Evolutionary conservation across 2,113 vertebrate genomes (phyloP).

Genomic region (Mustela nigripes): DNA sequence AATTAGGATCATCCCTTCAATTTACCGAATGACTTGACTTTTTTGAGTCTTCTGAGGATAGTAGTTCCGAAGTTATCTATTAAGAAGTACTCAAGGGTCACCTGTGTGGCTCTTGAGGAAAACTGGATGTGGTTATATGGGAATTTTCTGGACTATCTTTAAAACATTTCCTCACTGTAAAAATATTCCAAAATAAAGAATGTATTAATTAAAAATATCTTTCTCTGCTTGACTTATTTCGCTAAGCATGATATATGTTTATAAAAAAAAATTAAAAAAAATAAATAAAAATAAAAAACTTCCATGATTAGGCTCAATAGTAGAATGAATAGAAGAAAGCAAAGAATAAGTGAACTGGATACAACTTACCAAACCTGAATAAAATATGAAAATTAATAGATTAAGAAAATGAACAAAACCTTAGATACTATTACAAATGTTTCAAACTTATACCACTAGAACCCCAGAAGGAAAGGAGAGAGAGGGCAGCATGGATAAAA

Average conservation of each 20-base stretch:
- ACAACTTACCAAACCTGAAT: neutral
- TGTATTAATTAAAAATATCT: neutral
- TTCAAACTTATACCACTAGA: neutral
- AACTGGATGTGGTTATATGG: neutral
- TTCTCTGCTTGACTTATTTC: too few relatives aligned
- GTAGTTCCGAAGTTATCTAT: neutral
- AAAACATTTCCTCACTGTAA: neutral
- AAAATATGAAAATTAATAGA: neutral
- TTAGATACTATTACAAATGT: neutral
- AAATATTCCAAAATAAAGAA: neutral
- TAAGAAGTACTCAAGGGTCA: neutral
- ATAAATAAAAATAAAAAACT: too few relatives aligned
- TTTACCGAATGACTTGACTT: neutral
- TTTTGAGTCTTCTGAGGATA: neutral
- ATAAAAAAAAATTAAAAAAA: too few relatives aligned
- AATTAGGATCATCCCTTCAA: neutral
- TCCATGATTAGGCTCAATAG: neutral
- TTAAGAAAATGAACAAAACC: neutral
- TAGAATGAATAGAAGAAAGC: neutral
- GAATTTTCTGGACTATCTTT: neutral
- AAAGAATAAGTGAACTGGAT: neutral
- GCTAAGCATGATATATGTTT: too few relatives aligned
- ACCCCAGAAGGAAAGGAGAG: neutral
- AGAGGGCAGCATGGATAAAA: neutral
- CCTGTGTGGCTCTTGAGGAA: too few relatives aligned